These are phyloP conservation scores for Chrysomallon squamiferum DNA, from an alignment of 1,140 invertebrate species.

Conservation along the genomic window DNA sequence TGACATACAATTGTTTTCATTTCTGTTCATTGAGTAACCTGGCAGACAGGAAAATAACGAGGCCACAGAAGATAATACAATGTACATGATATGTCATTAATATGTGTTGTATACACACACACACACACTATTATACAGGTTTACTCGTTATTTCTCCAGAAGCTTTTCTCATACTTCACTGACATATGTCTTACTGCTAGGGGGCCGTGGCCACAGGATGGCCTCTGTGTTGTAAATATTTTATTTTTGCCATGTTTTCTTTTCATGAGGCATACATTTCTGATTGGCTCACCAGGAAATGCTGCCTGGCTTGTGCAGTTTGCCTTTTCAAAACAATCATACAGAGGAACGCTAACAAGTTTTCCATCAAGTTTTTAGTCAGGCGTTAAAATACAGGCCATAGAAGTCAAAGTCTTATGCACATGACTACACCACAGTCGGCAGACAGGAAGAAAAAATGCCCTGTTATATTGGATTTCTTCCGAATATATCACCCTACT, in stretches of 20 bases:
- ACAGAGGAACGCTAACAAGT: conserved; percentile 21
- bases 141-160: conserved; percentile 10
- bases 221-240: conserved; percentile 18
- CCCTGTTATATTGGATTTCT: conserved; percentile 6
- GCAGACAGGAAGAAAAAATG: conserved; percentile 3
- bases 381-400: conserved; percentile 12
- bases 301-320: background rate
- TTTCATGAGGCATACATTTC: conserved; percentile 5
- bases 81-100: no score
- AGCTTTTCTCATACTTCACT: conserved; percentile 20
- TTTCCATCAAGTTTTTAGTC: conserved; percentile 21
- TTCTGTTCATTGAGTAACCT: no score
- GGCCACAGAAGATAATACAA: no score
- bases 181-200: conserved; percentile 21
- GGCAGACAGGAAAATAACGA: no score
- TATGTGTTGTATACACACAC: no score
- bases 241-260: conserved; percentile 20
- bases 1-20: no score
- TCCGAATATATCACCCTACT: background rate
- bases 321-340: conserved; percentile 21
- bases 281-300: no score
- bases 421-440: conserved; percentile 5
- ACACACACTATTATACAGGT: no score
- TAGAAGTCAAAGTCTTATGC: conserved; percentile 3
- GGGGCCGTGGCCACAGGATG: conserved; percentile 8